Conservation (phyloP, 1,140 invertebrate species). For the Oedothorax gibbosus region DNA sequence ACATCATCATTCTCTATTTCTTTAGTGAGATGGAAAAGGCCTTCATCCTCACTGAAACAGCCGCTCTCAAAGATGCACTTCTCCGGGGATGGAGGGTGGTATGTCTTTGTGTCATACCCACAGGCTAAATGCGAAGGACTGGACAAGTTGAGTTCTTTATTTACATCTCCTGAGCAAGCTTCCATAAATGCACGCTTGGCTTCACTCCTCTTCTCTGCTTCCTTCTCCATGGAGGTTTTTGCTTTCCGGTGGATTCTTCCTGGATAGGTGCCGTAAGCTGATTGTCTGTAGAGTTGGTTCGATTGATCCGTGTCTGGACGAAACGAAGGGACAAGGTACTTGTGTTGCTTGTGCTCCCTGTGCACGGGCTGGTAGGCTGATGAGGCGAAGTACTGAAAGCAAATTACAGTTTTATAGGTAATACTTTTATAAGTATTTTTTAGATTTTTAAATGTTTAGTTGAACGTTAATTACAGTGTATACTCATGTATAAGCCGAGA, state of each 20-base stretch:
- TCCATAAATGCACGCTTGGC: not conserved
- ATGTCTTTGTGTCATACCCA: not conserved
- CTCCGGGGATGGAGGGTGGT: not conserved
- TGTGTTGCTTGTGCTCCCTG: conserved; percentile 38
- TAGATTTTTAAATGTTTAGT: no score
- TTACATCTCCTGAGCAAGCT: not conserved
- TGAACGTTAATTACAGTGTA: no score
- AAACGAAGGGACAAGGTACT: conserved; percentile 40
- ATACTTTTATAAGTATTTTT: not conserved
- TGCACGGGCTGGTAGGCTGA: conserved; percentile 82
- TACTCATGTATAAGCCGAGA: no score
- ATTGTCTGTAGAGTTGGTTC: conserved; percentile 45
- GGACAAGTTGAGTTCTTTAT: conserved; percentile 10
- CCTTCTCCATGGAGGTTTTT: conserved; percentile 22
- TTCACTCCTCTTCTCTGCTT: not conserved
- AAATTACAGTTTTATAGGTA: conserved; percentile 60
- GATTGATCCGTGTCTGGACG: conserved; percentile 28
- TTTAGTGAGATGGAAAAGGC: conserved; percentile 40
- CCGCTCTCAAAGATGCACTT: conserved; percentile 11
- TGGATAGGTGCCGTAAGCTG: conserved; percentile 51
- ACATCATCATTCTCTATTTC: conserved; percentile 24
- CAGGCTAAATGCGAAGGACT: conserved; percentile 2
- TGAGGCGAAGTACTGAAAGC: conserved; percentile 83
- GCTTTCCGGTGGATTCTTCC: conserved; percentile 43
- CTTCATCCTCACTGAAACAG: conserved; percentile 54